These are phyloP conservation scores for Entomyzon cyanotis DNA, from an alignment of 2,113 vertebrate genomes.

Conservation along the genomic window DNA sequence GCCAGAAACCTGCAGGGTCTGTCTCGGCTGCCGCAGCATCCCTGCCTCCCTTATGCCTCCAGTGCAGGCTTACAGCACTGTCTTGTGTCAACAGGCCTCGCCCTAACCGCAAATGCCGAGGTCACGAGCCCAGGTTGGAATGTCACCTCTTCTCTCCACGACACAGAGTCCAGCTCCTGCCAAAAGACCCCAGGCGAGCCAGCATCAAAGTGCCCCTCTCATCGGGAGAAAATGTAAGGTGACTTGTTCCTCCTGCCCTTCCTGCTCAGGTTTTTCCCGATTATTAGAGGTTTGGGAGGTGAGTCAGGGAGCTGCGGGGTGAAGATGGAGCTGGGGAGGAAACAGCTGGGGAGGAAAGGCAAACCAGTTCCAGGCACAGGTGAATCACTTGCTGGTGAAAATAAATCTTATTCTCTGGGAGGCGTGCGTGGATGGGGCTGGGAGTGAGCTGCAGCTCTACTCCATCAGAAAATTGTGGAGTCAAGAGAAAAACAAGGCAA, in stretches of 20 bases:
- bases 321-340: background rate
- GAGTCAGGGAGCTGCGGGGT: background rate
- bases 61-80: background rate
- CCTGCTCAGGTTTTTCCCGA: background rate
- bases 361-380: constrained; percentile 13
- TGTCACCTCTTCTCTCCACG: background rate
- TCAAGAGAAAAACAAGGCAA: background rate
- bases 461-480: background rate
- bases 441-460: background rate
- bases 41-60: background rate
- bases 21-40: background rate
- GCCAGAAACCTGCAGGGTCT: background rate
- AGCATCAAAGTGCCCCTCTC: background rate
- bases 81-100: background rate
- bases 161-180: background rate
- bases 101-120: background rate
- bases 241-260: constrained; percentile 25
- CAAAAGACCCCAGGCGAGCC: background rate
- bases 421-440: background rate
- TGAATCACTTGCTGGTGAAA: constrained; percentile 42
- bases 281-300: constrained; percentile 15
- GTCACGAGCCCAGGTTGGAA: background rate
- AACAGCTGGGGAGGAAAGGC: background rate
- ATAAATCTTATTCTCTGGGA: background rate
- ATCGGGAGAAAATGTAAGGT: background rate